phyloP scores from a whole-genome alignment of 2,888 invertebrate genomes.

The Anoncus sp. region DNA sequence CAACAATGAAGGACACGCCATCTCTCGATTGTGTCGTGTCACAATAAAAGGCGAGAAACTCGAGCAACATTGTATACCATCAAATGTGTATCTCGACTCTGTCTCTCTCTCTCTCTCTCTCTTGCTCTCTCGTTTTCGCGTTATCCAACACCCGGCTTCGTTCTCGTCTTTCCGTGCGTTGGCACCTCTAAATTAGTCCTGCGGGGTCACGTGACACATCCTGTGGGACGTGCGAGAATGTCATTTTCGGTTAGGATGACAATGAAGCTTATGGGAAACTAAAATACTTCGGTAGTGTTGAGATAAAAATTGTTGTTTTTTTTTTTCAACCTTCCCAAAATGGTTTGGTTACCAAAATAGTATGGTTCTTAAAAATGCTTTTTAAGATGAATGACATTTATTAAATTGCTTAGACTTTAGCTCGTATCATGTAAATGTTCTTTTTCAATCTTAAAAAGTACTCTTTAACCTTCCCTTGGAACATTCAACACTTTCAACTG shows the following conservation, averaged over 20 bases:
- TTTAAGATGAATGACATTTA: too few relatives aligned
- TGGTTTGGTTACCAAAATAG: too few relatives aligned
- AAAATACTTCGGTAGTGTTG: constrained; percentile 16
- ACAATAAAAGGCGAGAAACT: constrained; percentile 74
- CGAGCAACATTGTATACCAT: constrained; percentile 74
- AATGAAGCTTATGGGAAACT: constrained; percentile 76
- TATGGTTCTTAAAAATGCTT: too few relatives aligned
- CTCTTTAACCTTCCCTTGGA: too few relatives aligned
- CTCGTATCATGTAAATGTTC: too few relatives aligned
- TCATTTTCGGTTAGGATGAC: constrained; percentile 77
- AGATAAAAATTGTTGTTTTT: constrained; percentile 20
- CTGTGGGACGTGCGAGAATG: constrained; percentile 74
- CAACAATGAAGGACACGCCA: constrained; percentile 75
- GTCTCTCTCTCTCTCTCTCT: too few relatives aligned
- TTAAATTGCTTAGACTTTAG: too few relatives aligned
- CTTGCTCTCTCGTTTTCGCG: constrained; percentile 29
- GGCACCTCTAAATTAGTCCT: constrained; percentile 80
- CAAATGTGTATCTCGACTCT: constrained; percentile 71
- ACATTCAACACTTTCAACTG: too few relatives aligned
- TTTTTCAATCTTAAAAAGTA: too few relatives aligned
- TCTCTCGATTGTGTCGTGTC: constrained; percentile 78
- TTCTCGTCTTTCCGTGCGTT: constrained; percentile 50
- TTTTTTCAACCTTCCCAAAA: too few relatives aligned
- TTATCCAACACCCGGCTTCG: constrained; percentile 62
- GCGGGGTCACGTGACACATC: constrained; percentile 76